Percentiles rank a stretch among this genome's conserved stretches.
phyloP scores from a whole-genome alignment of 2,113 vertebrate species.

The Aptenodytes forsteri region DNA sequence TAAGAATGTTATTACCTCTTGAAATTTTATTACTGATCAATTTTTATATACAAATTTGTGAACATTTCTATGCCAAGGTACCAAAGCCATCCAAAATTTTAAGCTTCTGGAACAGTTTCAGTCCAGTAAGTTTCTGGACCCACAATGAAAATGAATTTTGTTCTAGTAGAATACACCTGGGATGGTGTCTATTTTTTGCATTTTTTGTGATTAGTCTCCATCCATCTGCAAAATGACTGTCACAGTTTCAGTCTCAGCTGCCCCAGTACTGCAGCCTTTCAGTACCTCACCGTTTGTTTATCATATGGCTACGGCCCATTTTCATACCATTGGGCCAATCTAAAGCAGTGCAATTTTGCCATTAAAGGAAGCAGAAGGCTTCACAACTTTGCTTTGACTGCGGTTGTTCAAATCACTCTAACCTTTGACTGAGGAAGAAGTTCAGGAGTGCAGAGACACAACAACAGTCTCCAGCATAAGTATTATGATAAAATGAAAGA shows the following conservation, averaged over 20 bases:
- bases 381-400: not conserved
- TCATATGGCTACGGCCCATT: not conserved
- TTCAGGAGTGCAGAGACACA: slow-evolving; percentile 58
- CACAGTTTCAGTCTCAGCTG: not conserved
- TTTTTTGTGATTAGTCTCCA: not conserved
- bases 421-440: slow-evolving; percentile 55
- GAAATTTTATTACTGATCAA: not conserved
- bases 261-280: not conserved
- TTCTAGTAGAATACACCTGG: not conserved
- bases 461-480: slow-evolving; percentile 45
- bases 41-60: not conserved
- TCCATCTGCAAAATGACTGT: not conserved
- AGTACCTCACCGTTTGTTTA: not conserved
- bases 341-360: not conserved
- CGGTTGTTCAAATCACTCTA: slow-evolving; percentile 25
- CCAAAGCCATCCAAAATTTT: not conserved
- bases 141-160: not conserved
- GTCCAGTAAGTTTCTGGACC: not conserved
- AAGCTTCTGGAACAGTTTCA: not conserved
- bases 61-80: not conserved
- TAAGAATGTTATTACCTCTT: not conserved
- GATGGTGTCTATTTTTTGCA: not conserved
- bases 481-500: slow-evolving; percentile 64
- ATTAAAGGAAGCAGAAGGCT: not conserved
- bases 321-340: rapidly evolving